Conservation (phyloP, 2,888 invertebrate genomes). For the Lepidochrysops patricia region DNA sequence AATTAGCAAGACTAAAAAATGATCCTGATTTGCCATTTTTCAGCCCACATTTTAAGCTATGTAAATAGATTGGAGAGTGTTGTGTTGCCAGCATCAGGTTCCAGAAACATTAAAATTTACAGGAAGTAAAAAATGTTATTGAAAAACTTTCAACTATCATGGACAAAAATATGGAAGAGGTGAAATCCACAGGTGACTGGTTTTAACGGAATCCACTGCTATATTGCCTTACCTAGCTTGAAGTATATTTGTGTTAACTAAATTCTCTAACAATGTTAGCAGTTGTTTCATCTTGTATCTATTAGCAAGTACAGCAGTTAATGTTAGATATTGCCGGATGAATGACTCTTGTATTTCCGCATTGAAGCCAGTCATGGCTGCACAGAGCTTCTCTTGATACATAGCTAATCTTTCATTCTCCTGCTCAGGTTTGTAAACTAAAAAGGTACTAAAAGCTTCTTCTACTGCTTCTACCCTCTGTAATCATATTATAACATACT, state of each 20-base stretch:
- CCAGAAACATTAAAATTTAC: too few relatives aligned
- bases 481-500: conserved; percentile 33
- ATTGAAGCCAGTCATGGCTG: conserved; percentile 77
- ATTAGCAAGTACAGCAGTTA: conserved; percentile 83
- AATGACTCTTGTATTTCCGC: conserved; percentile 84
- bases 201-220: too few relatives aligned
- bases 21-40: too few relatives aligned
- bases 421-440: conserved; percentile 83
- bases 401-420: conserved; percentile 79
- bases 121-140: too few relatives aligned
- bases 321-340: conserved; percentile 82
- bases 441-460: conserved; percentile 91
- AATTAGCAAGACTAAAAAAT: too few relatives aligned
- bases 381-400: conserved; percentile 81
- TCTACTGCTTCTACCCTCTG: conserved; percentile 89
- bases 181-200: too few relatives aligned
- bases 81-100: too few relatives aligned
- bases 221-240: conserved; percentile 85
- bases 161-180: too few relatives aligned
- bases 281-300: conserved; percentile 84
- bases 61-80: neutral
- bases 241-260: conserved; percentile 82
- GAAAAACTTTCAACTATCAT: too few relatives aligned
- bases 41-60: neutral
- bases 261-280: conserved; percentile 81